Evolutionary conservation across 2,797 vertebrate species (phyloP).

Genomic region (Acridotheres tristis): DNA sequence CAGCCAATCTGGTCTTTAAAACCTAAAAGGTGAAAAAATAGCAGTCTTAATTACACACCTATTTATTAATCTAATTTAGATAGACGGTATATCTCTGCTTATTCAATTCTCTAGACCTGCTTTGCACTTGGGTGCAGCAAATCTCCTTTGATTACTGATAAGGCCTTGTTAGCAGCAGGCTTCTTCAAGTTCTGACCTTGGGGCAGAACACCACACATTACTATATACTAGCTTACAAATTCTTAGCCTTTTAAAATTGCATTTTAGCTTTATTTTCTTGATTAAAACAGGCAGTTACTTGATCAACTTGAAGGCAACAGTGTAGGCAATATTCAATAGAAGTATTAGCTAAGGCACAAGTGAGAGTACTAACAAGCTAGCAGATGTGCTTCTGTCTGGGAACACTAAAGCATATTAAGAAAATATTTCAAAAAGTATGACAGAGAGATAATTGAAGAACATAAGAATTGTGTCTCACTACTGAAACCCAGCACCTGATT

Average conservation of each 20-base stretch:
- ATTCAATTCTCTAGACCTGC: background rate
- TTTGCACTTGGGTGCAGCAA: background rate
- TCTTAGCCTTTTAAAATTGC: background rate
- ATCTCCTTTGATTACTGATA: background rate
- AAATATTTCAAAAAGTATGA: background rate
- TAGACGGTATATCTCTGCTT: background rate
- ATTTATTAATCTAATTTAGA: background rate
- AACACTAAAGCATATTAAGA: background rate
- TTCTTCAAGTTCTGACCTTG: background rate
- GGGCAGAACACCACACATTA: background rate
- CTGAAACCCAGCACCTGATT: background rate
- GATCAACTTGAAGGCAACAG: background rate
- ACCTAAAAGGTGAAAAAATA: slow-evolving; percentile 76
- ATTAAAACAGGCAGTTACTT: background rate
- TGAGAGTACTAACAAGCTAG: background rate
- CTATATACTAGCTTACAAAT: background rate
- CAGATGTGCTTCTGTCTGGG: background rate
- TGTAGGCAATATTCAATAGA: background rate
- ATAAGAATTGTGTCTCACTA: background rate
- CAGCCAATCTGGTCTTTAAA: slow-evolving; percentile 93
- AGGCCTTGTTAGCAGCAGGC: background rate
- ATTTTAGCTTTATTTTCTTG: background rate
- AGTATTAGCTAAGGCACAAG: background rate
- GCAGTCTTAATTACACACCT: background rate
- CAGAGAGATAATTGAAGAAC: background rate